Evolutionary conservation across 2,888 invertebrate genomes (phyloP), one percentile per base, ranked within the genome.

Genomic region (Pemphredon lugubris): DNA sequence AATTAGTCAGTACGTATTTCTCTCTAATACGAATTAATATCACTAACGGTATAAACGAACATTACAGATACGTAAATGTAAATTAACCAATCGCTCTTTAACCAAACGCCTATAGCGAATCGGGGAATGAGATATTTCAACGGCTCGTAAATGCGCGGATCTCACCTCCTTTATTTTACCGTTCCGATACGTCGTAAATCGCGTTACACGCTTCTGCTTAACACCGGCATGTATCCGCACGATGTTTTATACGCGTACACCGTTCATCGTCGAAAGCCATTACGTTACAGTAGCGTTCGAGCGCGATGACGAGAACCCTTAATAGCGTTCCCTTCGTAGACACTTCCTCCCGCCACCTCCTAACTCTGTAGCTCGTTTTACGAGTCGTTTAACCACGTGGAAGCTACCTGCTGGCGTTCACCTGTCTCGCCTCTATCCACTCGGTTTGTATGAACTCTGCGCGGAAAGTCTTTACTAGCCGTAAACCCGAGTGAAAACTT

Each of bases 401-500:
- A 45, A 45, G 45, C 55, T 57, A 21, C 39, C 60, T 37, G 23
- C 63, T n/a, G 63, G 13, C 20, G 47, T 30, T 51, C 54, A 42
- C 63, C 59, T 60, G 64, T 54, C 63, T 21, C 53, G 45, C 66
- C 45, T 51, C 7, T 53, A 59, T 58, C 26, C 61, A 21, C 30
- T 67, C 59, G 57, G 67, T 74, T 74, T 67, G 64, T 72, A 72
- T 74, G 63, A 74, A 74, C 63, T 67, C 73, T 37, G 37, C 54
- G 59, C 54, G 50, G 32, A 30, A 50, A 63, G 59, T 51, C 61
- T 71, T 73, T 71, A 66, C 71, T 58, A 48, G 57, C 58, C 39
- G 66, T 73, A 73, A 73, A 71, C 59, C 44, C 40, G 20, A 37
- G 34, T 39, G 70, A 70, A 53, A 59, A 21, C 59, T 57, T 37